Evolutionary conservation across 2,797 vertebrate genomes (phyloP).

Genomic region (Lagorchestes hirsutus): DNA sequence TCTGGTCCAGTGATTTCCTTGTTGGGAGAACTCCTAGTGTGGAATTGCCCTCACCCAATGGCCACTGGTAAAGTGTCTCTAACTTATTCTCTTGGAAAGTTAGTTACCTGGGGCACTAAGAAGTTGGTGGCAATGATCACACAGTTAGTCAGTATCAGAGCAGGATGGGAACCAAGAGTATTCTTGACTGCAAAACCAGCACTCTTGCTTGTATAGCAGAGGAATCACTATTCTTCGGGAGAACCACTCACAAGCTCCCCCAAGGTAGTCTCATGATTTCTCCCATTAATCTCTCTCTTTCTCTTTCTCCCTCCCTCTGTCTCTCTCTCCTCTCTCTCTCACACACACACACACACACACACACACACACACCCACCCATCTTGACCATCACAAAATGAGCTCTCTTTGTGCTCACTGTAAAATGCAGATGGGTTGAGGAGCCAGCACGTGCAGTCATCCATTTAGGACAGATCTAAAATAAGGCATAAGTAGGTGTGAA

Average conservation of each 20-base stretch:
- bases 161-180: background rate
- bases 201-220: background rate
- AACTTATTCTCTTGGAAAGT: too few relatives aligned
- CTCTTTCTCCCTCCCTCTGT: too few relatives aligned
- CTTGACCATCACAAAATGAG: background rate
- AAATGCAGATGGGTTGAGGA: background rate
- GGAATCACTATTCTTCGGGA: too few relatives aligned
- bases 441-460: background rate
- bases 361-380: background rate
- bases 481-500: background rate
- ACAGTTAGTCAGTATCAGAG: background rate
- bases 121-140: too few relatives aligned
- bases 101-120: too few relatives aligned
- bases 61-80: too few relatives aligned
- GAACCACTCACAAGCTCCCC: background rate
- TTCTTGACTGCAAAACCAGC: background rate
- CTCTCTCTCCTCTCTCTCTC: too few relatives aligned
- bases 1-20: too few relatives aligned
- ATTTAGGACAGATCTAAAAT: background rate
- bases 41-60: too few relatives aligned
- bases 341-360: background rate
- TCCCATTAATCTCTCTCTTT: background rate
- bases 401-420: background rate
- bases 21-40: too few relatives aligned
- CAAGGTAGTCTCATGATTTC: background rate